These are phyloP conservation scores for Aphelinus atriplicis DNA, from an alignment of 1,140 invertebrate genomes.

Conservation along the genomic window DNA sequence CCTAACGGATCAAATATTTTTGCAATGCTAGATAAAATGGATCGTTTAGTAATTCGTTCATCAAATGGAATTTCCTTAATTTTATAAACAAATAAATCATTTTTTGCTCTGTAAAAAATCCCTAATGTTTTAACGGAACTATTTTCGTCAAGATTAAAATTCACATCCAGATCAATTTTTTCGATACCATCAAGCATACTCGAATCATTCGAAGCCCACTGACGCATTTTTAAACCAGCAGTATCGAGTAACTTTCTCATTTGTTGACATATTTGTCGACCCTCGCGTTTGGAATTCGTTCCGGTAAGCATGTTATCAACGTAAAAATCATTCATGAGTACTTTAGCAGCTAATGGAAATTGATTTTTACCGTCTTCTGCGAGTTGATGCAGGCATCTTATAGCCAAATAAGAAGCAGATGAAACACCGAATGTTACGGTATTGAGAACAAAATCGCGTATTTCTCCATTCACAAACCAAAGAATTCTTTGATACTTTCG, in stretches of 20 bases:
- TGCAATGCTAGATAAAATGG: neutral
- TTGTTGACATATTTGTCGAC: slow-evolving; percentile 41
- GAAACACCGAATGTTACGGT: slow-evolving; percentile 48
- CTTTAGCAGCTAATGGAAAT: slow-evolving; percentile 44
- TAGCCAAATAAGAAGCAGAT: slow-evolving; percentile 32
- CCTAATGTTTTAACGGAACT: neutral
- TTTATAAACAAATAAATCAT: neutral
- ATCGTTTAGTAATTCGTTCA: neutral
- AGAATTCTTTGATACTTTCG: neutral
- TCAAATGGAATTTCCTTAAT: neutral
- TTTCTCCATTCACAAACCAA: neutral
- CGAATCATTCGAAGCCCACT: neutral
- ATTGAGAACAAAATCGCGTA: slow-evolving; percentile 4
- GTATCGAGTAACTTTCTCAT: slow-evolving; percentile 40
- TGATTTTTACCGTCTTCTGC: slow-evolving; percentile 27
- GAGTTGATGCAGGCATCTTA: slow-evolving; percentile 21
- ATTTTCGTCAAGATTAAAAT: neutral
- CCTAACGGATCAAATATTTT: too few relatives aligned
- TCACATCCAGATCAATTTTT: slow-evolving; percentile 13
- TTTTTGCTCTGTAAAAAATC: neutral
- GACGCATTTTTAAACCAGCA: slow-evolving; percentile 44
- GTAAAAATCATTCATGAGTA: slow-evolving; percentile 53
- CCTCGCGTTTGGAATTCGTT: slow-evolving; percentile 46
- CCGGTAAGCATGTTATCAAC: slow-evolving; percentile 63
- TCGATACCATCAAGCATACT: neutral